phyloP scores from a whole-genome alignment of 2,888 invertebrate genomes.

The Didymodactylos carnosus region DNA sequence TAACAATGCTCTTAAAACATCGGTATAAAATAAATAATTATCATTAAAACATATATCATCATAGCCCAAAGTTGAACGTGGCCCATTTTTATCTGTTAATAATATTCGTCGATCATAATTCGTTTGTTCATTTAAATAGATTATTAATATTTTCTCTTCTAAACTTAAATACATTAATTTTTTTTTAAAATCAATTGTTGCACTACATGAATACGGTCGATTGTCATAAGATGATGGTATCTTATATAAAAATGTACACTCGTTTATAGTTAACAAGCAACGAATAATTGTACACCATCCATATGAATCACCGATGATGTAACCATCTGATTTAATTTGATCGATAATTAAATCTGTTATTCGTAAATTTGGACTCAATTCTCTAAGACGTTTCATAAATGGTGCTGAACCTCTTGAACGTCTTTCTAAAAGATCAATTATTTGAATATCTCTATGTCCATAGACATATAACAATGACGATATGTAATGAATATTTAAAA shows the following conservation, averaged over 20 bases:
- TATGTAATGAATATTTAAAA: background rate
- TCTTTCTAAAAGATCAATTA: background rate
- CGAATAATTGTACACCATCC: background rate
- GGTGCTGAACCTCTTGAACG: background rate
- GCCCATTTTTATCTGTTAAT: background rate
- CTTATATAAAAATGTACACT: background rate
- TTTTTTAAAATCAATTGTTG: background rate
- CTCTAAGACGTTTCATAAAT: background rate
- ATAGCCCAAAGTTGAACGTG: background rate
- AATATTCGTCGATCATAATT: background rate
- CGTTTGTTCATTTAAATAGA: background rate
- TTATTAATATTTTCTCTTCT: background rate
- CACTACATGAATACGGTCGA: background rate
- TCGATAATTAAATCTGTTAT: background rate
- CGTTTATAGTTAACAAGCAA: background rate
- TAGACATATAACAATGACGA: background rate
- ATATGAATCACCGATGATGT: background rate
- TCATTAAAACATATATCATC: background rate
- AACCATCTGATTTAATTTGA: background rate
- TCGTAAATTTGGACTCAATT: background rate
- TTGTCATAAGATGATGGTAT: background rate
- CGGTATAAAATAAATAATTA: background rate
- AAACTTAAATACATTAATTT: background rate
- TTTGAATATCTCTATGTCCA: background rate
- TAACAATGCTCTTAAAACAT: background rate